Percentiles rank a stretch among this genome's conserved stretches.
These are phyloP conservation scores for Protosalanx chinensis DNA, from an alignment of 2,797 vertebrate species.

Conservation along the genomic window DNA sequence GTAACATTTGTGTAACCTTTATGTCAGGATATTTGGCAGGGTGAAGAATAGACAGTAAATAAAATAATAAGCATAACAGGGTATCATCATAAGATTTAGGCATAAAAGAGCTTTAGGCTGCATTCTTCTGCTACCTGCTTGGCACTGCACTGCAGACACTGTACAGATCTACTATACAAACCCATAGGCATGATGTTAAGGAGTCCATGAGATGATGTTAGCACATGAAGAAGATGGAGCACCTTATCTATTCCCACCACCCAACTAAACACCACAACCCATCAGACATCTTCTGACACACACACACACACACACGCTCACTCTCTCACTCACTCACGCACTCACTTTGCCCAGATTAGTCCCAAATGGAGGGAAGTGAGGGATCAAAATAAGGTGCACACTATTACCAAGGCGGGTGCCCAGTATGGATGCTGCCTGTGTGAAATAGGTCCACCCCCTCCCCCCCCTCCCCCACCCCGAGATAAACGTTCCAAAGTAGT, in stretches of 20 bases:
- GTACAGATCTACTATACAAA: constrained; percentile 31
- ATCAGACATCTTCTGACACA: constrained; percentile 31
- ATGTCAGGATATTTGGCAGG: constrained; percentile 60
- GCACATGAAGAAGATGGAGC: constrained; percentile 8
- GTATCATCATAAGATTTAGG: neutral
- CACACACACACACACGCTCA: too few species aligned
- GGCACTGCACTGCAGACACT: constrained; percentile 5
- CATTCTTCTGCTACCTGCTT: neutral
- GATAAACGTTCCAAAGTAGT: neutral
- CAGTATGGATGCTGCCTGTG: neutral
- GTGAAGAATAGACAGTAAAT: constrained; percentile 54
- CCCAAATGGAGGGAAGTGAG: constrained; percentile 14
- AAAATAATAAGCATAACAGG: constrained; percentile 13
- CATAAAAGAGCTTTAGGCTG: neutral
- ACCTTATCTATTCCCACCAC: constrained; percentile 20
- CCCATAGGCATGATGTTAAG: constrained; percentile 15
- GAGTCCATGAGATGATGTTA: constrained; percentile 46
- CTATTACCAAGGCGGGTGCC: neutral
- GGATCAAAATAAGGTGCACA: neutral
- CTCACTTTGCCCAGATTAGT: constrained; percentile 27
- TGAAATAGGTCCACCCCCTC: neutral
- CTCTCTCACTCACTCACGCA: too few species aligned
- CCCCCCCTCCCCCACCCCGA: constrained; percentile 10
- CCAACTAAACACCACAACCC: constrained; percentile 12
- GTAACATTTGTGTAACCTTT: constrained; percentile 48